Evolutionary conservation across 2,797 vertebrate genomes (phyloP), one percentile per base, ranked within the genome.

Genomic region (Thaleichthys pacificus): DNA sequence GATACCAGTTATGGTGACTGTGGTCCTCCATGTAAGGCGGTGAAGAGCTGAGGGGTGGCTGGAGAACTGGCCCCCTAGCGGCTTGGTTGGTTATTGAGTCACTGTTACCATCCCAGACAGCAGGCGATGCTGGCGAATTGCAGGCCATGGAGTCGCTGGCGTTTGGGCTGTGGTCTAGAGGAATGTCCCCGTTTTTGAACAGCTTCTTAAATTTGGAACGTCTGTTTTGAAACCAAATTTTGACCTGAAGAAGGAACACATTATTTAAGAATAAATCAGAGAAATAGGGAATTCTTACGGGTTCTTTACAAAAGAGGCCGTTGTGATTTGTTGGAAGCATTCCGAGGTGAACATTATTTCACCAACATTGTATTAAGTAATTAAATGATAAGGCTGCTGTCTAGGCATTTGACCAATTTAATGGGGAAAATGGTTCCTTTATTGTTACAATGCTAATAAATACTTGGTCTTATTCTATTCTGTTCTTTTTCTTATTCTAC

Each of bases 201-300:
- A 97, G 93, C 85, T 97, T 97, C 93, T 97, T 97, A 81, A 97
- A 97, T 86, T 97, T 97, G 85, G 95, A 97, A 57, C 96, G 93
- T 26, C 96, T 95, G 88, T 97, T 97, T 90, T 97, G 96, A 88
- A 97, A 97, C 96, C 96, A 97, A 62, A 97, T 97, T 89, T 97
- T 97, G 66, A 97, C 96, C 96, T 97, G 85, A 24, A 66, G 12
- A 15, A 26, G 15, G 47, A 15, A 28, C 14, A 26, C 60, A 26
- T 22, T 14, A 22, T 49, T 64, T 62, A 26, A 19, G 32, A 35
- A 12, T 11, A 9, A 8, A 12, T 35, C 4, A 38, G 5, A 64
- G 32, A 64, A 21, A 64, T 42, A 7, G 28, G 61, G 14, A 32
- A 21, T 35, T 60, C n/a, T 60, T 24, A 22, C 12, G 21, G 57